Percentiles rank a stretch among this genome's conserved stretches.
phyloP scores from a whole-genome alignment of 2,888 invertebrate genomes.

The Malthinus seriepunctatus region DNA sequence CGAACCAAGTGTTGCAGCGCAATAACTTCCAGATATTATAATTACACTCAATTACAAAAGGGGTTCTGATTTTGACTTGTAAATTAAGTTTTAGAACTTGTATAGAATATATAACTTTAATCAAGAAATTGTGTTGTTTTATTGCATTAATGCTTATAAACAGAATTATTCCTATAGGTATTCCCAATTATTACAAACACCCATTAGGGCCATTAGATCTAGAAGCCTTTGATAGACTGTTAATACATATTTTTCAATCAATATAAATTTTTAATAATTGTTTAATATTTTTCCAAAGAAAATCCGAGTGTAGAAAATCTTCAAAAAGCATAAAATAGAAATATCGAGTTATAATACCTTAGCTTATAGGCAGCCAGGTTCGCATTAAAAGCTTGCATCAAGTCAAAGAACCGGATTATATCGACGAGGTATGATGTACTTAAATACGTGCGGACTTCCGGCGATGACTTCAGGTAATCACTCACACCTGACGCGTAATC shows the following conservation, averaged over 20 bases:
- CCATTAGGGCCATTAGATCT: too few relatives aligned
- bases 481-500: slow-evolving; percentile 56
- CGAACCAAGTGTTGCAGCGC: slow-evolving; percentile 52
- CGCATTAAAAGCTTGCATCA: slow-evolving; percentile 13
- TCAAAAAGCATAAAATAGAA: too few relatives aligned
- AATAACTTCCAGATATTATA: slow-evolving; percentile 38
- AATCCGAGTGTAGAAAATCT: too few relatives aligned
- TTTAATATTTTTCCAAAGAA: too few relatives aligned
- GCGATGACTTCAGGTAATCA: slow-evolving; percentile 53
- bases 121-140: slow-evolving; percentile 8
- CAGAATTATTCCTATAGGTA: too few relatives aligned
- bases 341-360: slow-evolving; percentile 3
- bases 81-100: slow-evolving; percentile 29
- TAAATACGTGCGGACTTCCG: slow-evolving; percentile 49
- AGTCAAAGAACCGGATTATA: slow-evolving; percentile 41
- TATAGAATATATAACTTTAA: slow-evolving; percentile 27
- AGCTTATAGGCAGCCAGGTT: slow-evolving; percentile 22
- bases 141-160: too few relatives aligned
- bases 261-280: too few relatives aligned
- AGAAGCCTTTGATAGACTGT: too few relatives aligned
- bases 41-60: slow-evolving; percentile 31
- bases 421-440: slow-evolving; percentile 38
- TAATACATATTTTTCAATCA: too few relatives aligned
- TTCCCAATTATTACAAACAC: too few relatives aligned
- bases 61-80: slow-evolving; percentile 31